Conservation (phyloP, 2,797 vertebrate species). For the Periparus ater region DNA sequence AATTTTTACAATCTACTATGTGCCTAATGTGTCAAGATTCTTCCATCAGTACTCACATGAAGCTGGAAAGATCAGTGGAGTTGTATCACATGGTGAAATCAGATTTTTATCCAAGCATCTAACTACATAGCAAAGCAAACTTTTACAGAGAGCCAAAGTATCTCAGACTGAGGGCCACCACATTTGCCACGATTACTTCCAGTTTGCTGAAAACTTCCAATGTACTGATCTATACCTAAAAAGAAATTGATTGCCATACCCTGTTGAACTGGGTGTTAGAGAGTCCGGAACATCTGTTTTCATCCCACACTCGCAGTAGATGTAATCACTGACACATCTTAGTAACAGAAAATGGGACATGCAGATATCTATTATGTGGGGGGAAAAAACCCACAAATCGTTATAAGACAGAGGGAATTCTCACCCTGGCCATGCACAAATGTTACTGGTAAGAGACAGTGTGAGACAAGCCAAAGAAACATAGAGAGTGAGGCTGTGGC, state of each 20-base stretch:
- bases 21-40: background rate
- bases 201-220: background rate
- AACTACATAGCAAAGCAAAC: background rate
- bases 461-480: background rate
- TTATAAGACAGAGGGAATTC: background rate
- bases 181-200: background rate
- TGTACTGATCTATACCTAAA: background rate
- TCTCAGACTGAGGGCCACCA: background rate
- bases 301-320: accelerated
- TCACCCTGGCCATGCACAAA: background rate
- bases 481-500: background rate
- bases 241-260: background rate
- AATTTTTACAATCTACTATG: background rate
- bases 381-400: background rate
- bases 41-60: background rate
- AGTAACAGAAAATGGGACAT: background rate
- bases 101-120: background rate
- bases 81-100: background rate
- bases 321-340: background rate
- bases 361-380: background rate
- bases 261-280: background rate
- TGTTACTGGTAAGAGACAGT: background rate
- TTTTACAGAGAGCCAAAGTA: background rate
- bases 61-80: background rate
- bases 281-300: background rate